phyloP scores from a whole-genome alignment of 2,797 vertebrate species.

The Distichodus sexfasciatus region DNA sequence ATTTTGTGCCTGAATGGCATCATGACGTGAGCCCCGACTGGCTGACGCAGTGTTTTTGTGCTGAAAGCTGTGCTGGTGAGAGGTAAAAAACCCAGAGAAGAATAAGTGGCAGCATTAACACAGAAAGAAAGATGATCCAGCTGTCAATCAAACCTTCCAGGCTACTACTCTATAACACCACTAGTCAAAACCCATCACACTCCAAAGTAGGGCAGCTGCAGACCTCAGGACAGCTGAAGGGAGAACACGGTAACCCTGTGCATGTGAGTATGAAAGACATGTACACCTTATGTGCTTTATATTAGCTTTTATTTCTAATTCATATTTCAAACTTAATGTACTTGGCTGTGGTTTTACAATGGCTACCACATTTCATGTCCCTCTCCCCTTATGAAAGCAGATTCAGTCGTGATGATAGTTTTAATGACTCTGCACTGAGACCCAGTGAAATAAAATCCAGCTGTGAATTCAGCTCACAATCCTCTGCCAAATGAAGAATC shows the following conservation, averaged over 20 bases:
- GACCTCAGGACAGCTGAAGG: neutral
- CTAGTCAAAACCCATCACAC: neutral
- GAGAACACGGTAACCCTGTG: neutral
- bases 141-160: neutral
- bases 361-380: no score
- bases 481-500: no score
- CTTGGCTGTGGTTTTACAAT: no score
- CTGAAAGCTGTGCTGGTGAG: neutral
- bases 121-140: neutral
- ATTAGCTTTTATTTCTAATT: no score
- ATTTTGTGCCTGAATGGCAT: neutral
- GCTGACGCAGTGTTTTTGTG: no score
- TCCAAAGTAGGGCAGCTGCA: neutral
- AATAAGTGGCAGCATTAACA: neutral
- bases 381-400: no score
- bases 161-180: neutral
- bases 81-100: neutral
- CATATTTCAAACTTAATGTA: no score
- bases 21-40: neutral
- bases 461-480: no score
- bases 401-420: no score
- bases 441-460: no score
- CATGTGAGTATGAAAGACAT: neutral
- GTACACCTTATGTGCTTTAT: no score
- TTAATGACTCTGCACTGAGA: no score